Base-by-base conservation (phyloP, 2,888 invertebrate species). In the Onthophagus sagittarius region DNA sequence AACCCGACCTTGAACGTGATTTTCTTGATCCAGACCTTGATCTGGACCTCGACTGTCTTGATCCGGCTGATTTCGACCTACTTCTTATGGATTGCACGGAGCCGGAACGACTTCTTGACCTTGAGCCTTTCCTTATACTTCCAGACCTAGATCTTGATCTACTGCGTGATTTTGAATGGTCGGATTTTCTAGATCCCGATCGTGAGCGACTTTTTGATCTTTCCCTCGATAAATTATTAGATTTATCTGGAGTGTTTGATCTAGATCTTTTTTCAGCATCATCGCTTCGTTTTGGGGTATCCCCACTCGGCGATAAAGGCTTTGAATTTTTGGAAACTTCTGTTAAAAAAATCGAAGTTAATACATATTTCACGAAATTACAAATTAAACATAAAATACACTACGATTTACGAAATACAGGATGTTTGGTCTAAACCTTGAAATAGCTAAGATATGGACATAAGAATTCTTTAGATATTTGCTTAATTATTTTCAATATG, bases 1-100 rank as follows among this genome's bases (percentile, higher is more conserved):
- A 78, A 31, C 79, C 75, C 5, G 79, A 78, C 72, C 79, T 65
- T 1, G 79, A 79, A n/a, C 76, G 73, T 11, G 80, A 80, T 78
- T 69, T 63, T 69, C 69, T 69, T 71, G 77, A 82, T 71, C 80
- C 80, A 6, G 83, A 83, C 67, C 79, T 79, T 0, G 84, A 84
- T 72, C 69, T 70, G 5, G 83, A 83, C 67, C 79, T 79, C 0
- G 84, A 84, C 71, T 63, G 64, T 63, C 81, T 77, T 31, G 83
- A 83, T 4, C 83, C 78, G 23, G 81, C 33, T 5, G 75, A 75
- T 63, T 39, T 69, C 63, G 80, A 79, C 0, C 77, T 74, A 13
- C 80, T 80, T 15, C 75, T 75, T 0, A 79, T 78, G 69, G 74
- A 76, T n/a, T 79, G 77, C 7, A 74, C 77, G 73, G 74, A 73